phyloP scores from a whole-genome alignment of 2,888 invertebrate genomes.

The Bellardia bayeri region DNA sequence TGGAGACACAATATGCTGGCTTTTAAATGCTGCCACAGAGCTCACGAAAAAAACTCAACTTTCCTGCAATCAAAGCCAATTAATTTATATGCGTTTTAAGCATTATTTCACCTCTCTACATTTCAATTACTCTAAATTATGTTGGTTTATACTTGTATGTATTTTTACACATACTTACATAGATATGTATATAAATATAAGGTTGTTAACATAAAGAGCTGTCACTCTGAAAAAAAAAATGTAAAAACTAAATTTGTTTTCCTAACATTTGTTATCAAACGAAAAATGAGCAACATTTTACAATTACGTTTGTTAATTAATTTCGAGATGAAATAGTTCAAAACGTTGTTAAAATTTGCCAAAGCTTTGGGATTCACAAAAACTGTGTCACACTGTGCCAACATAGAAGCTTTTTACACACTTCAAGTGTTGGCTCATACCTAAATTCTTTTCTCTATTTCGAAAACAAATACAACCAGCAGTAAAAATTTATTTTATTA shows the following conservation, averaged over 20 bases:
- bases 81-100: conserved; percentile 54
- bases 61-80: conserved; percentile 45
- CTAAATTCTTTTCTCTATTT: not conserved
- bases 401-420: not conserved
- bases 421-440: not conserved
- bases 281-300: not conserved
- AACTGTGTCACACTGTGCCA: not conserved
- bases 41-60: not conserved
- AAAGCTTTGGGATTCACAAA: not conserved
- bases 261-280: conserved; percentile 52
- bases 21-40: not conserved
- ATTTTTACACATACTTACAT: not conserved
- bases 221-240: conserved; percentile 17
- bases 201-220: conserved; percentile 48
- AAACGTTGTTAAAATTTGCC: not conserved
- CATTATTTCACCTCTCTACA: conserved; percentile 36
- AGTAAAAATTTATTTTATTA: not conserved
- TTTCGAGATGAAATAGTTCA: not conserved
- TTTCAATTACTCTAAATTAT: conserved; percentile 19
- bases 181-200: not conserved
- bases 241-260: not conserved
- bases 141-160: conserved; percentile 10
- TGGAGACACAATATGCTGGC: conserved; percentile 14
- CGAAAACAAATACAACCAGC: no score
- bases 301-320: conserved; percentile 29